Evolutionary conservation across 2,797 vertebrate genomes (phyloP), one percentile per base, ranked within the genome.

Genomic region (Pseudochaenichthys georgianus): DNA sequence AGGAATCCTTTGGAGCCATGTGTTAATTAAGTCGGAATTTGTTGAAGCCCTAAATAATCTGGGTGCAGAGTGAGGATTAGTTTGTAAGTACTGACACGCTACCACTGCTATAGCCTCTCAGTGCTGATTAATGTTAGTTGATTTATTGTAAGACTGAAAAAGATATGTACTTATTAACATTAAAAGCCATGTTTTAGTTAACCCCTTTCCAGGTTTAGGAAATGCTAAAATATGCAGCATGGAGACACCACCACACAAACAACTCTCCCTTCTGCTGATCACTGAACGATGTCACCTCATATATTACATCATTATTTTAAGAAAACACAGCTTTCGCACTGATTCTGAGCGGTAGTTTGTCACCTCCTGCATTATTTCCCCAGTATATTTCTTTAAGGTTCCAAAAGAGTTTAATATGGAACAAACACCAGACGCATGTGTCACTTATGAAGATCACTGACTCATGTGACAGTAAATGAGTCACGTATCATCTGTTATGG

Each of bases 1-100:
- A 48, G 71, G 54, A 81, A 82, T 90, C 81, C 53, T 28, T 76
- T 70, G n/a, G 61, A 84, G 83, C 70, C 53, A 83, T 66, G 75
- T 88, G 78, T 70, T 85, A 61, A 89, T 81, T 64, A 64, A 77
- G 63, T 16, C 53, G n/a, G 62, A 52, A 38, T 65, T 61, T 50
- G 53, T 52, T 65, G 51, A 78, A 65, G 73, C 82, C 55, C 78
- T 68, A 54, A 68, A 72, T 67, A 77, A 73, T 80, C 12, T 13
- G 2, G 17, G 55, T 54, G 17, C 72, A 51, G 43, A 55, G 23
- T 34, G 19, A 6, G 6, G 45, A 50, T 67, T 34, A 47, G 46
- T 47, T 70, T 57, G 16, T n/a, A 69, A 61, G 55, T 21, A 7
- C 13, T 64, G 13, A 31, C 31, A 63, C 4, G 60, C 6, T 19